phyloP scores from a whole-genome alignment of 2,113 vertebrate genomes.

The Hyla sarda region DNA sequence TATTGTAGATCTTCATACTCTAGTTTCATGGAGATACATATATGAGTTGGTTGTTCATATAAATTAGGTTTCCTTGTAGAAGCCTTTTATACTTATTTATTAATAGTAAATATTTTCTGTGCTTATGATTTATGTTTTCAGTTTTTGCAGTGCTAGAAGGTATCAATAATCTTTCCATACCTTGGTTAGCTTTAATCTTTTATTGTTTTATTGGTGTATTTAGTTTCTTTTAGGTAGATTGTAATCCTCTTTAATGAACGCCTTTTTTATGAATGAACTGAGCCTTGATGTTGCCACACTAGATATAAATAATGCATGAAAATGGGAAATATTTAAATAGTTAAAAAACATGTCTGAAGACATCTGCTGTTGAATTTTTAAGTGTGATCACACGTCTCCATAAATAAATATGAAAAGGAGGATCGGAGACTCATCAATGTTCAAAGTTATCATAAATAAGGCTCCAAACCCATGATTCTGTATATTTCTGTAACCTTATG shows the following conservation, averaged over 20 bases:
- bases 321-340: conserved; percentile 2
- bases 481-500: neutral
- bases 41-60: neutral
- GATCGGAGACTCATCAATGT: neutral
- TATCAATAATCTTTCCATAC: neutral
- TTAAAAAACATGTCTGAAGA: neutral
- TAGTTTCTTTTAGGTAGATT: neutral
- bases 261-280: neutral
- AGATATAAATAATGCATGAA: neutral
- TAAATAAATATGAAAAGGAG: conserved; percentile 7
- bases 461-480: neutral
- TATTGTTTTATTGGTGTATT: neutral
- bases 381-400: conserved; percentile 32
- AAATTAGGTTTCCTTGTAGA: neutral
- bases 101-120: no score
- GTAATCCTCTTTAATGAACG: neutral
- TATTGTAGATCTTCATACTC: neutral
- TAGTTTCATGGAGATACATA: neutral
- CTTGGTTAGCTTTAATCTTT: neutral
- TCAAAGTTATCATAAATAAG: neutral
- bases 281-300: neutral
- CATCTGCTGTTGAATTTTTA: conserved; percentile 11
- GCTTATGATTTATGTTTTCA: no score
- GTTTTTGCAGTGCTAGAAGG: neutral
- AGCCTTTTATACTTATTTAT: no score